Evolutionary conservation across 2,797 vertebrate species (phyloP), one percentile per base, ranked within the genome.

Genomic region (Gouania willdenowi): DNA sequence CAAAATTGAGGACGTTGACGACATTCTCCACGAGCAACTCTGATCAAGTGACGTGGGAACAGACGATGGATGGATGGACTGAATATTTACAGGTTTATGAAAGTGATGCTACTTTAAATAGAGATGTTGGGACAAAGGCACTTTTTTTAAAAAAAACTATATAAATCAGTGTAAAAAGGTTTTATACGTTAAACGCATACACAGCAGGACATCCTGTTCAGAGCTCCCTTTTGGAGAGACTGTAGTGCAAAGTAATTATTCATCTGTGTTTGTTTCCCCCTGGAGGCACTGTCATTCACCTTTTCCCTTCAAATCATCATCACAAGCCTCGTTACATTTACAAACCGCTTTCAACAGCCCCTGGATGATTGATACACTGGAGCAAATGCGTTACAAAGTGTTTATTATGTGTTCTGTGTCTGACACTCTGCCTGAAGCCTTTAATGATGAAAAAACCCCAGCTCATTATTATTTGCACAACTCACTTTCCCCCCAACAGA

Each of bases 381-480:
- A 83, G 51, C 62, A 42, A 46, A 60, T 26, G 42, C 33, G 42
- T 44, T 37, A 34, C 44, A 35, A 37, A 38, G 39, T 43, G 57
- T 58, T 49, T 46, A 48, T 57, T 20, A 44, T 48, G 64, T 47
- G 33, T 53, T 60, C 29, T 41, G 21, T 35, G 39, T 48, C 26
- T 19, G 25, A 49, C 56, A 43, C 17, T 58, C 48, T 36, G 31
- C 27, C 43, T 50, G 26, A 26, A 45, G 22, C 33, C 41, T 65
- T 55, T 56, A n/a, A 3, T 1, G 11, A 4, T 15, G 6, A 27
- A 32, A 57, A 57, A 61, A 41, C 45, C n/a, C 27, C 13, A 56
- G 48, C 63, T 71, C 43, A 26, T 54, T 21, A 38, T 34, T 52
- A 55, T 73, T 82, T 80, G 77, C 77, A 84, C 76, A 83, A 83